These are phyloP conservation scores for Paraescarpia echinospica DNA, from an alignment of 1,140 invertebrate species.

Conservation along the genomic window DNA sequence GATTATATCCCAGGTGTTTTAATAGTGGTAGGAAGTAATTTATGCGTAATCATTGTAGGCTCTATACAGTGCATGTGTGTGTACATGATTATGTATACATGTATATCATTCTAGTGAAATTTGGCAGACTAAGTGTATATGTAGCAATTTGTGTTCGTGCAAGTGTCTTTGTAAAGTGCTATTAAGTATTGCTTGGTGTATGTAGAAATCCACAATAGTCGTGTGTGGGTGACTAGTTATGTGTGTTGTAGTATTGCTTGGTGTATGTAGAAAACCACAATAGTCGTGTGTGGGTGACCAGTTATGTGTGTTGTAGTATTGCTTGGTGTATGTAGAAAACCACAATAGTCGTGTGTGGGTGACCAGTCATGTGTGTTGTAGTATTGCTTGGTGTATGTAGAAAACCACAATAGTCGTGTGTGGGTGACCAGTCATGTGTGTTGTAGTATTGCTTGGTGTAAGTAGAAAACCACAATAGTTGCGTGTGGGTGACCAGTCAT, in stretches of 20 bases:
- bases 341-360: neutral
- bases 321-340: neutral
- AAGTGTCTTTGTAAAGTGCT: too few relatives aligned
- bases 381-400: neutral
- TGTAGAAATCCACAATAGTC: too few relatives aligned
- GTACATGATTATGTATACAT: neutral
- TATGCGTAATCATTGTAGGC: too few relatives aligned
- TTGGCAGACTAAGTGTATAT: neutral
- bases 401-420: neutral
- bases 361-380: neutral
- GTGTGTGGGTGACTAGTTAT: neutral
- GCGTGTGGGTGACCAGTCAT: too few relatives aligned
- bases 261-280: too few relatives aligned
- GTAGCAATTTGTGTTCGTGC: too few relatives aligned
- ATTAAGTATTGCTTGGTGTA: too few relatives aligned
- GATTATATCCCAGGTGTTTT: too few relatives aligned
- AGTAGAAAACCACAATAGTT: too few relatives aligned
- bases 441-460: neutral
- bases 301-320: neutral
- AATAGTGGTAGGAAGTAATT: too few relatives aligned
- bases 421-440: neutral
- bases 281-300: neutral
- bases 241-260: neutral
- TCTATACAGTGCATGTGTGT: neutral
- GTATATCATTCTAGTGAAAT: neutral